phyloP scores from a whole-genome alignment of 1,140 invertebrate species.

The Pseudachorutes palmiensis region DNA sequence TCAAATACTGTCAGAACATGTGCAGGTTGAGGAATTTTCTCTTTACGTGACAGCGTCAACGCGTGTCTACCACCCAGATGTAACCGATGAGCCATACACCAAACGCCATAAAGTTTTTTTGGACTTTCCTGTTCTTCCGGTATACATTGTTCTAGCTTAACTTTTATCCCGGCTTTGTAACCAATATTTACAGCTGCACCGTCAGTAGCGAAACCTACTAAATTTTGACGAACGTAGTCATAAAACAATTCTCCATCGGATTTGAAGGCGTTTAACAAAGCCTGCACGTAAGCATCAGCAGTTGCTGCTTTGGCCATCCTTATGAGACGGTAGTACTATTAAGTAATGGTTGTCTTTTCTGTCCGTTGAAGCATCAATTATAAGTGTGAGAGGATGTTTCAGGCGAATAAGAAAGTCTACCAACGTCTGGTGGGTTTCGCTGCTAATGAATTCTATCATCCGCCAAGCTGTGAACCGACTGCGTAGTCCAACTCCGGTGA shows the following conservation, averaged over 20 bases:
- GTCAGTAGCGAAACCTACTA: not conserved
- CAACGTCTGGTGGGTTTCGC: too few relatives aligned
- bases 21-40: not conserved
- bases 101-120: not conserved
- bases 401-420: too few relatives aligned
- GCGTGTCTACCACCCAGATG: not conserved
- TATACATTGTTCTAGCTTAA: not conserved
- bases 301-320: too few relatives aligned
- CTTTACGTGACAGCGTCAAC: not conserved
- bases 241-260: not conserved
- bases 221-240: not conserved
- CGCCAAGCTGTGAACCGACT: not conserved
- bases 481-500: not conserved
- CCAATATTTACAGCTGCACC: not conserved
- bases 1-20: not conserved
- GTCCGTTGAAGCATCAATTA: too few relatives aligned
- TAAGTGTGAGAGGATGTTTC: too few relatives aligned
- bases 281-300: too few relatives aligned
- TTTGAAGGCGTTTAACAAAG: too few relatives aligned
- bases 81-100: not conserved
- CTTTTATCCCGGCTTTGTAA: not conserved
- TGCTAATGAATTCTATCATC: not conserved
- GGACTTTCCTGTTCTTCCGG: not conserved
- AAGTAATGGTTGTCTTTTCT: too few relatives aligned
- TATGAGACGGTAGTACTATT: too few relatives aligned